These are phyloP conservation scores for Sciurus vulgaris DNA, from an alignment of 2,797 vertebrate species.

Conservation along the genomic window DNA sequence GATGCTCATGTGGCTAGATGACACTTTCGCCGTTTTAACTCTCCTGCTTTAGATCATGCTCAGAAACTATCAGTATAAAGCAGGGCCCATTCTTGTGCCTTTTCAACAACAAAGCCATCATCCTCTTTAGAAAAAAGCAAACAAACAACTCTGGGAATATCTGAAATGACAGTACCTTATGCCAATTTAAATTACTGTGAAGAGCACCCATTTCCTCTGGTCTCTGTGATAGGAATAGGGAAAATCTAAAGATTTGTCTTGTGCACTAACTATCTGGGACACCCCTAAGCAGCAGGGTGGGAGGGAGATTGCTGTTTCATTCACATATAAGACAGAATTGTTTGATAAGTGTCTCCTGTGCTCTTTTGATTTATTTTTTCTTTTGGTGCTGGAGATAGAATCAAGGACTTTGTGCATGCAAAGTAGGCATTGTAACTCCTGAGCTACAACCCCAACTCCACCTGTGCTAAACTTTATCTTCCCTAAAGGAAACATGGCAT, in stretches of 20 bases:
- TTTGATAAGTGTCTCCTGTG: background rate
- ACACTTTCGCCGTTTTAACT: background rate
- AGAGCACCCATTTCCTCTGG: background rate
- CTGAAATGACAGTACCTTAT: constrained; percentile 36
- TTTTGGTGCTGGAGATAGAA: too few relatives aligned
- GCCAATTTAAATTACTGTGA: background rate
- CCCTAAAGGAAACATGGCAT: background rate
- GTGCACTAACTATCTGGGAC: background rate
- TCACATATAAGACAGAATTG: background rate
- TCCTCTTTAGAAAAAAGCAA: constrained; percentile 34
- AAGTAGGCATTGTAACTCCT: too few relatives aligned
- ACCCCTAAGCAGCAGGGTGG: background rate
- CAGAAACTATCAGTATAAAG: background rate
- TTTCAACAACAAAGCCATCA: background rate
- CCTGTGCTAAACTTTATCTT: constrained; percentile 26
- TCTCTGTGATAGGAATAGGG: background rate
- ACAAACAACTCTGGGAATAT: background rate
- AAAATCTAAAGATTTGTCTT: background rate
- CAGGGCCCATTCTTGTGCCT: background rate
- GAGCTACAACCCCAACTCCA: too few relatives aligned
- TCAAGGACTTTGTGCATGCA: too few relatives aligned
- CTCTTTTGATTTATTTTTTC: background rate
- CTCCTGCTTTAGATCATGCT: background rate
- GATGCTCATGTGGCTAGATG: background rate
- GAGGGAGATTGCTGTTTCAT: constrained; percentile 7